A percentile compares a stretch with the other conserved stretches of the same genome.
Conservation (phyloP, 2,888 invertebrate species). For the Trachelus stipa region DNA sequence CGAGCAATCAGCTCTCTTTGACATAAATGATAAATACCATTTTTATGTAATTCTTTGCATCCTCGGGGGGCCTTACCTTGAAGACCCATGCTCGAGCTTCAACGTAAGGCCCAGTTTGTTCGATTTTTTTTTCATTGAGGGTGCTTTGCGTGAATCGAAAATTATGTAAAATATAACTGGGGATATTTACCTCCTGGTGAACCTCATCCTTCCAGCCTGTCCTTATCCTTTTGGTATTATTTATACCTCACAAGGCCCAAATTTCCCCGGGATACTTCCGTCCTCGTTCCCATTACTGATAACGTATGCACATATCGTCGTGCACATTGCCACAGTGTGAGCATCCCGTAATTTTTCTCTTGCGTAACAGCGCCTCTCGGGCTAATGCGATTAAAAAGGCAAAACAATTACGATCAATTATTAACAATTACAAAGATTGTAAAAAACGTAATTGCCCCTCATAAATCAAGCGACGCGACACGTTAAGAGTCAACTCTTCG, state of each 20-base stretch:
- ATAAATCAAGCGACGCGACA: constrained; percentile 54
- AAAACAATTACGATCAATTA: constrained; percentile 63
- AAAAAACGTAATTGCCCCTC: constrained; percentile 60
- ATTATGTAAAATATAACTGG: constrained; percentile 41
- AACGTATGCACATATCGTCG: not conserved
- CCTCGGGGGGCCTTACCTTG: not conserved
- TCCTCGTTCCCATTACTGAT: not conserved
- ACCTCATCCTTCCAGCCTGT: not conserved
- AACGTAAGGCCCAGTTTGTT: not conserved
- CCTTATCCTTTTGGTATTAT: not conserved
- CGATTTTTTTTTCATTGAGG: constrained; percentile 41
- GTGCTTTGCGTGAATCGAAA: constrained; percentile 36
- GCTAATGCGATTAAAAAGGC: constrained; percentile 61
- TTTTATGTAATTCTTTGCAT: not conserved
- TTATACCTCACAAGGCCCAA: not conserved
- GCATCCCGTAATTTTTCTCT: constrained; percentile 29
- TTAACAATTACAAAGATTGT: constrained; percentile 60
- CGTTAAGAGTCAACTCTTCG: not conserved
- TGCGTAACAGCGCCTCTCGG: constrained; percentile 45
- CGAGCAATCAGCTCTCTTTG: not conserved
- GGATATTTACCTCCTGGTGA: not conserved
- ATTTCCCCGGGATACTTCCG: not conserved
- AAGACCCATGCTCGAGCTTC: not conserved
- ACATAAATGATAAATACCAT: not conserved
- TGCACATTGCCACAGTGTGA: not conserved